Base-by-base conservation (phyloP, 1,140 invertebrate genomes). In the Lutraria rhynchaena region DNA sequence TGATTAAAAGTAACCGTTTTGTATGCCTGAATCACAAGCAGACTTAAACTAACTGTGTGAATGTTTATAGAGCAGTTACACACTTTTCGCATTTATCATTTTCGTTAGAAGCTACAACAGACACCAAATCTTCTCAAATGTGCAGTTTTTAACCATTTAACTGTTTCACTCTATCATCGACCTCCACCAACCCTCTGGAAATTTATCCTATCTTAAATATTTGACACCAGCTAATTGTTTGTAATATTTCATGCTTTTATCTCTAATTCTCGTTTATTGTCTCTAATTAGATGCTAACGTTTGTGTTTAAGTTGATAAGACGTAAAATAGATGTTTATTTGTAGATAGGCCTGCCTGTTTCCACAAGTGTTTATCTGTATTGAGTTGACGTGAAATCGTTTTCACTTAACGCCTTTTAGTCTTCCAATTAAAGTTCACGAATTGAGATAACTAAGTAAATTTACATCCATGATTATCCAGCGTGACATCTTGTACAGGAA, bases 241-340 rank as follows among this genome's bases (percentile, higher is more conserved):
- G 57, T 41, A 75, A 75, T 75, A 75, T n/a, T 27, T 75, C 55
- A 61, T 44, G 46, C 19, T 61, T 46, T 75, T 75, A 75, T 75
- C 71, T 29, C 57, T 41, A 27, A 75, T 55, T 75, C 53, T 60
- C 37, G 29, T 58, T 58, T 75, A 58, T 75, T 41, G 22, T 35
- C 7, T 19, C 71, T 75, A 75, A 75, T 75, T 75, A 53, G 71
- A 58, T 75, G 53, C 55, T 53, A 60, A 27, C 35, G 44, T 58
- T 33, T 41, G 24, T 75, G 44, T 75, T 75, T 31, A 29, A 46
- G 22, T 9, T 31, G 71, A 75, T 75, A 75, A 58, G 71, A 60
- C 44, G 61, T 41, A 55, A 37, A 37, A 71, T 57, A 71, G 49
- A 71, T 57, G 46, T 37, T 57, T 71, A 57, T 71, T 55, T 24